Evolutionary conservation across 2,113 vertebrate species (phyloP).

Genomic region (Perca fluviatilis): DNA sequence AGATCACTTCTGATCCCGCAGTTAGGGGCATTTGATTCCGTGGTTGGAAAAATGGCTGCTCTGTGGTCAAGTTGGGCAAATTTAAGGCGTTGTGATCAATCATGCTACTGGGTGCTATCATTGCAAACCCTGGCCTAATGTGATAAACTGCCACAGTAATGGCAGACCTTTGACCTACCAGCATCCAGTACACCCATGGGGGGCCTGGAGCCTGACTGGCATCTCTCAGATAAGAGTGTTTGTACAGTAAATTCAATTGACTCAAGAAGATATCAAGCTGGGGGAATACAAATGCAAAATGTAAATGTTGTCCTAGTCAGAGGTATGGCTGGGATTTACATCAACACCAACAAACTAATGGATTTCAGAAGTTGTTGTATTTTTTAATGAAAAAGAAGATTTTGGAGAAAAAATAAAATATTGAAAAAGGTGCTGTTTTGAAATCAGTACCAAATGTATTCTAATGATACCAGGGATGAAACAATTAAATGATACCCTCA

Average conservation of each 20-base stretch:
- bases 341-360: too few relatives aligned
- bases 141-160: constrained; percentile 35
- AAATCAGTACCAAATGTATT: too few relatives aligned
- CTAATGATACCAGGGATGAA: too few relatives aligned
- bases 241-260: not conserved
- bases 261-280: not conserved
- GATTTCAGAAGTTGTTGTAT: too few relatives aligned
- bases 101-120: constrained; percentile 4
- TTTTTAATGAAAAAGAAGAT: too few relatives aligned
- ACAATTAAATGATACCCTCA: not conserved
- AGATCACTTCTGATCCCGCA: constrained; percentile 25
- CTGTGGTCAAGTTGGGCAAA: constrained; percentile 25
- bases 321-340: too few relatives aligned
- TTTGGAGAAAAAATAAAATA: too few relatives aligned
- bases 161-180: constrained; percentile 18
- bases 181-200: not conserved
- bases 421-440: too few relatives aligned
- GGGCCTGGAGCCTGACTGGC: constrained; percentile 5
- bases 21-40: constrained; percentile 23
- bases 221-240: constrained; percentile 26
- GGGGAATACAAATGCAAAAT: not conserved
- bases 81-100: constrained; percentile 42
- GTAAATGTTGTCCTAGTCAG: not conserved
- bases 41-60: constrained; percentile 32
- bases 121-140: constrained; percentile 1